These are phyloP conservation scores for Lomographa bimaculata DNA, from an alignment of 2,888 invertebrate genomes.

Conservation along the genomic window DNA sequence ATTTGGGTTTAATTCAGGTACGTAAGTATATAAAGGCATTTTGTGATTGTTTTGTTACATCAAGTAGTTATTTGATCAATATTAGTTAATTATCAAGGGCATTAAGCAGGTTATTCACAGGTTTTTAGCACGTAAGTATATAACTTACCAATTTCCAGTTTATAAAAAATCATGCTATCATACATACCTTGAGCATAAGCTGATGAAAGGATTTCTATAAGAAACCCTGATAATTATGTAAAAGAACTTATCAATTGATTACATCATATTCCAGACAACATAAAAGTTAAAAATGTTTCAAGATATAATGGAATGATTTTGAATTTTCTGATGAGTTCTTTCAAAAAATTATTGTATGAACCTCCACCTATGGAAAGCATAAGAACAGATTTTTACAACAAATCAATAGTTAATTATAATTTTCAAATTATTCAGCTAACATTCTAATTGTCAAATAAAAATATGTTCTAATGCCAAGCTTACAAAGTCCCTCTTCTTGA, in stretches of 20 bases:
- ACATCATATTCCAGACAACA: too few relatives aligned
- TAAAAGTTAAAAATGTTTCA: too few relatives aligned
- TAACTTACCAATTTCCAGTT: background rate
- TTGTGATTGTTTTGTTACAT: too few relatives aligned
- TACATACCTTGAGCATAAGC: conserved; percentile 20
- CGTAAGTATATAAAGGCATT: too few relatives aligned
- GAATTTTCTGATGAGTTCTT: conserved; percentile 3
- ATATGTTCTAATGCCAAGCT: conserved; percentile 3
- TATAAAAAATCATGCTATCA: conserved; percentile 14
- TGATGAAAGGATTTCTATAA: conserved; percentile 3
- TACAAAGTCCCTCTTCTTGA: background rate
- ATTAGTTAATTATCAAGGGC: too few relatives aligned
- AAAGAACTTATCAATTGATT: conserved; percentile 6
- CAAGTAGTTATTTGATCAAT: too few relatives aligned
- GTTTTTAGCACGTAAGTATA: conserved; percentile 1
- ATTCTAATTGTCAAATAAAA: too few relatives aligned
- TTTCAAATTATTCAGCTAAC: too few relatives aligned
- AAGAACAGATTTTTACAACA: conserved; percentile 5
- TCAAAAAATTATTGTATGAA: conserved; percentile 2
- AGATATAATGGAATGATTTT: too few relatives aligned
- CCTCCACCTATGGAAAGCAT: conserved; percentile 8
- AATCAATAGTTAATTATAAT: too few relatives aligned
- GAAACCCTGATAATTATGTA: background rate
- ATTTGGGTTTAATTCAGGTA: too few relatives aligned
- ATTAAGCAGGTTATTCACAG: background rate